phyloP scores from a whole-genome alignment of 2,797 vertebrate species.

The Cynodonichthys magdalenae region DNA sequence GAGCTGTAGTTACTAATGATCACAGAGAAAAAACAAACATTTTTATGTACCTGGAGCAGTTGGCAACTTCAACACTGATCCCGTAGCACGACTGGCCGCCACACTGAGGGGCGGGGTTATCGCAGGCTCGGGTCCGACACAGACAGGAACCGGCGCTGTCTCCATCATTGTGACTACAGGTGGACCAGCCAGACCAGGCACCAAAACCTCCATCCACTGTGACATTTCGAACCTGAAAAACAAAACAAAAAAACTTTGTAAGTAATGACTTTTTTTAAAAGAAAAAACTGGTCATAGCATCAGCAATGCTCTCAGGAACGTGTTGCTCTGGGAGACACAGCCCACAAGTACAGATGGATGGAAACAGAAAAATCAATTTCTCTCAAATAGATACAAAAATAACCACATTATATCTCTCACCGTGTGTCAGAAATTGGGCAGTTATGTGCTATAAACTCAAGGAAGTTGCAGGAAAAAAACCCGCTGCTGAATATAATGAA shows the following conservation, averaged over 20 bases:
- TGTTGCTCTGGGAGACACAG: conserved; percentile 41
- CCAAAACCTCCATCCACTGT: conserved; percentile 92
- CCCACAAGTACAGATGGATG: conserved; percentile 27
- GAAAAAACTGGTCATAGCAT: conserved; percentile 40
- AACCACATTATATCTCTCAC: conserved; percentile 45
- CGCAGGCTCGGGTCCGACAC: conserved; percentile 89
- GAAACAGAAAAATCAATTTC: conserved; percentile 66
- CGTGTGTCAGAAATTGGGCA: conserved; percentile 43
- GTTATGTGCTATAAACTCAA: conserved; percentile 42
- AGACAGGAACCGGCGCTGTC: conserved; percentile 85
- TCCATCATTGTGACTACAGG: conserved; percentile 88
- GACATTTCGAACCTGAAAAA: conserved; percentile 88
- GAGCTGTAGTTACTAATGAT: neutral
- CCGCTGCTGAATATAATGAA: conserved; percentile 44
- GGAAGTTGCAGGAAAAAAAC: conserved; percentile 37
- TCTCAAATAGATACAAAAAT: conserved; percentile 57
- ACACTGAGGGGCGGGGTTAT: conserved; percentile 90
- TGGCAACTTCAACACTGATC: conserved; percentile 90
- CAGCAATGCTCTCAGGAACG: conserved; percentile 42
- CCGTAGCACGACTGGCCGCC: conserved; percentile 91
- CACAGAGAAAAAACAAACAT: neutral
- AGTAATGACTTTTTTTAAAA: conserved; percentile 46
- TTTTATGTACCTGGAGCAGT: conserved; percentile 90
- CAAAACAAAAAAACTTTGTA: conserved; percentile 31
- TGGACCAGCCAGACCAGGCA: conserved; percentile 88